Percentiles rank a stretch among this genome's conserved stretches.
phyloP scores from a whole-genome alignment of 2,113 vertebrate species.

The Megaptera novaeangliae region DNA sequence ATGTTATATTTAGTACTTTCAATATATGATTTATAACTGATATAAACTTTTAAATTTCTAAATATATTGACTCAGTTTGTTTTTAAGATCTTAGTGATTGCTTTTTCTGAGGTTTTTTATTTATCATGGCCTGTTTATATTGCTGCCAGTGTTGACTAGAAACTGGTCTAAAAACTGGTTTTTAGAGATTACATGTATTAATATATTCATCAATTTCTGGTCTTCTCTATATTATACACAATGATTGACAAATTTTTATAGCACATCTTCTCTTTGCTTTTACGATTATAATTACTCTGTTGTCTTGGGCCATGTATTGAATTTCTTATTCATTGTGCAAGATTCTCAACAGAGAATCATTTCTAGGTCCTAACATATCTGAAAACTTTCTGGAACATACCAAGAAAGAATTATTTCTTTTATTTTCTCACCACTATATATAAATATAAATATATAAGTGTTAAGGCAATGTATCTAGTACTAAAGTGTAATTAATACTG shows the following conservation, averaged over 20 bases:
- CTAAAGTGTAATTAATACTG: neutral
- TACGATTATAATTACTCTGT: conserved; percentile 27
- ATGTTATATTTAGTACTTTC: conserved; percentile 31
- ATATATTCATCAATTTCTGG: conserved; percentile 14
- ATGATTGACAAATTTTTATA: conserved; percentile 2
- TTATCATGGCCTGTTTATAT: neutral
- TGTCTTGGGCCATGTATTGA: neutral
- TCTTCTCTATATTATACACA: neutral
- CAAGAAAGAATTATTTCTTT: neutral
- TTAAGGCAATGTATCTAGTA: neutral
- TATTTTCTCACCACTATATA: neutral
- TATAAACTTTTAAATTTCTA: conserved; percentile 20
- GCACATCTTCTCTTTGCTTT: neutral
- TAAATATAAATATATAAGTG: neutral
- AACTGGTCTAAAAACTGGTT: neutral
- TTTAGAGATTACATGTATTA: neutral
- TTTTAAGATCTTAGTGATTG: conserved; percentile 38
- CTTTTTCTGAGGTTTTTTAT: conserved; percentile 5
- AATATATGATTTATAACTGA: conserved; percentile 28
- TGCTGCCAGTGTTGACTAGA: neutral
- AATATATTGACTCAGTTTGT: neutral
- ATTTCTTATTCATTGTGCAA: neutral
- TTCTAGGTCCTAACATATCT: neutral
- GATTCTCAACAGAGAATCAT: conserved; percentile 19
- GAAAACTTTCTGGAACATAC: neutral